phyloP scores from a whole-genome alignment of 2,113 vertebrate genomes.

The Hassar affinis region DNA sequence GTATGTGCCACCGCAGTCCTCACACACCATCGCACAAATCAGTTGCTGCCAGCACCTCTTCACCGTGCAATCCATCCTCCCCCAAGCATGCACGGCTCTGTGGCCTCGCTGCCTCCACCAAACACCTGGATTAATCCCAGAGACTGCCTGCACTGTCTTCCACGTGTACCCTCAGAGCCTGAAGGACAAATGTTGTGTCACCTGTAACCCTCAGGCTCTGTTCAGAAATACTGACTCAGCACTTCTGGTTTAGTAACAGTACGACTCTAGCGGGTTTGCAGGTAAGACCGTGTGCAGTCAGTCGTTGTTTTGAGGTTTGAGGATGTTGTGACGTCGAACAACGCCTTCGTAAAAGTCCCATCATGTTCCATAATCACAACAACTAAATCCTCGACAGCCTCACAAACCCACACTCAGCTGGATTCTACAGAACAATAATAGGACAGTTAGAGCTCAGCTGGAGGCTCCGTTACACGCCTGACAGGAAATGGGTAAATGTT shows the following conservation, averaged over 20 bases:
- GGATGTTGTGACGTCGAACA: not conserved
- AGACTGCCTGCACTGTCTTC: not conserved
- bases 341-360: not conserved
- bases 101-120: not conserved
- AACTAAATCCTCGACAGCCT: too few relatives aligned
- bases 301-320: not conserved
- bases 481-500: too few relatives aligned
- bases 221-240: not conserved
- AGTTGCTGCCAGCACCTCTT: constrained; percentile 38
- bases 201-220: not conserved
- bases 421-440: not conserved
- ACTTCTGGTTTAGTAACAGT: not conserved
- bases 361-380: too few relatives aligned
- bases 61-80: constrained; percentile 18
- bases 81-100: not conserved
- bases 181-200: not conserved
- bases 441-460: too few relatives aligned
- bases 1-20: constrained; percentile 43
- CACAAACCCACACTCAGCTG: not conserved
- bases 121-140: not conserved
- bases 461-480: too few relatives aligned
- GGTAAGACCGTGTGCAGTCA: not conserved
- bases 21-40: constrained; percentile 45
- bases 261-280: not conserved
- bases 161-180: not conserved